Percentiles rank a stretch among this genome's conserved stretches.
Conservation (phyloP, 2,888 invertebrate species). For the Acleris laterana region DNA sequence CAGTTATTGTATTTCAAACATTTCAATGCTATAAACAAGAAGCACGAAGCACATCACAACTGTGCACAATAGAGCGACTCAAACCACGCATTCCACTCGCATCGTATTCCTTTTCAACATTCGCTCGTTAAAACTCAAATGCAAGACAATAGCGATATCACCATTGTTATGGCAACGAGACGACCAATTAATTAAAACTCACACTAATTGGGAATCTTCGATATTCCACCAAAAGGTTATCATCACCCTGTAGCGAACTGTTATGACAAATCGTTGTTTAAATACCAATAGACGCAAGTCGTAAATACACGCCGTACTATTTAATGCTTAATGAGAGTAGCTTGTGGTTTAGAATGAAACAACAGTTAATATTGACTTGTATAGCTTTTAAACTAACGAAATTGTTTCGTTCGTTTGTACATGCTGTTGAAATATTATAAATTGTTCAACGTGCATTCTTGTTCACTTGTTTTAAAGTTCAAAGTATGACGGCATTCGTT, state of each 20-base stretch:
- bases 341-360: too few species aligned
- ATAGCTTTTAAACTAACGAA: too few species aligned
- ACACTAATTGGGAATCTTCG: constrained; percentile 40
- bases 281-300: too few species aligned
- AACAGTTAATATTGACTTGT: too few species aligned
- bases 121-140: constrained; percentile 33
- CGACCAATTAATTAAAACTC: constrained; percentile 35
- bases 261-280: constrained; percentile 43
- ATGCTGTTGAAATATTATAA: constrained; percentile 2
- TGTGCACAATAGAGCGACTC: constrained; percentile 9
- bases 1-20: neutral
- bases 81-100: constrained; percentile 4
- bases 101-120: constrained; percentile 9
- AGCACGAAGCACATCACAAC: neutral
- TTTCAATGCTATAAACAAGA: neutral
- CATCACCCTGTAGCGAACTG: constrained; percentile 32
- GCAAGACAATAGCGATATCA: constrained; percentile 16
- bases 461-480: neutral
- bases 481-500: neutral
- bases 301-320: neutral
- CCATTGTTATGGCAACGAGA: constrained; percentile 15
- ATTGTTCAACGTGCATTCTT: neutral
- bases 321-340: neutral
- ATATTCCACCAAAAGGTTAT: constrained; percentile 47
- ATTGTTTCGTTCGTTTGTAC: too few species aligned